Evolutionary conservation across 2,888 invertebrate species (phyloP), one percentile per base, ranked within the genome.

Genomic region (Sabatieria punctata): DNA sequence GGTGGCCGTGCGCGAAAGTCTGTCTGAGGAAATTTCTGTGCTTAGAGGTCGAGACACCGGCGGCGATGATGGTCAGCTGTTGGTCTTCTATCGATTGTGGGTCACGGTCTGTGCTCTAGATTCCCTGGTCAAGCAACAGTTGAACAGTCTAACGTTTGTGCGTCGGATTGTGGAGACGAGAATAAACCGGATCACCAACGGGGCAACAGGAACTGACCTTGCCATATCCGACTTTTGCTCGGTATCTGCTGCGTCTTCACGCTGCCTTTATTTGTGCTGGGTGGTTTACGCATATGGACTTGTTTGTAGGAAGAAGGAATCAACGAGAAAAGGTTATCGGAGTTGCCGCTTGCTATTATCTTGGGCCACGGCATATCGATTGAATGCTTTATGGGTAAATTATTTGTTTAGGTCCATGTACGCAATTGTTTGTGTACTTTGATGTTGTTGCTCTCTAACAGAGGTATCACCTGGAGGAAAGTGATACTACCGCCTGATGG

Each of bases 131-230:
- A 83, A 85, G 54, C 85, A 85, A 60, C 85, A 85, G 64, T 67
- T 89, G 39, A 82, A 81, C 47, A 85, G 85, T 56, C 70, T 89
- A 47, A 72, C 78, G 54, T 86, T 82, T 67, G 76, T 88, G 6
- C n/a, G 22, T 8, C 11, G 36, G 42, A 15, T 30, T 23, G 40
- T 46, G 37, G 40, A 43, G 25, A 41, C 21, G 15, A 4, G 39
- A 36, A 33, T 21, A 22, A 19, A 24, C 21, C 25, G 44, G 30
- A 3, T 38, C 39, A 24, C 44, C 44, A 21, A 26, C 37, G 44
- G 39, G 22, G 37, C 25, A 21, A 35, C n/a, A n/a, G n/a, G n/a
- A n/a, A n/a, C n/a, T n/a, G n/a, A n/a, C n/a, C n/a, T n/a, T n/a
- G n/a, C n/a, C n/a, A n/a, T n/a, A n/a, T n/a, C n/a, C n/a, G n/a